Evolutionary conservation across 2,797 vertebrate species (phyloP), one percentile per base, ranked within the genome.

Genomic region (Gymnodraco acuticeps): DNA sequence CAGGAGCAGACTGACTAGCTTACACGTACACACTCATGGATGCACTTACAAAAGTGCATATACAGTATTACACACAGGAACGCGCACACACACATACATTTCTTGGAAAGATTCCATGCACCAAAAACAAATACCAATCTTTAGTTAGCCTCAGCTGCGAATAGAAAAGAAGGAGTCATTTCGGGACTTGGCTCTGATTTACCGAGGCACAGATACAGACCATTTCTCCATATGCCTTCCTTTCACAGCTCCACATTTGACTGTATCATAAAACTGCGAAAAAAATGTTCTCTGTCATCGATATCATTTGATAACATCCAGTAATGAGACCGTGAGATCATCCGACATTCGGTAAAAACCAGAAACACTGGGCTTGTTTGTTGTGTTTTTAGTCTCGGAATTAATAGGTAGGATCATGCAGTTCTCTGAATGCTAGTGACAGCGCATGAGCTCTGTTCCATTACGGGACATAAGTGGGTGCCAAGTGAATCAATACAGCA

Each of bases 101-200:
- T 94, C 93, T 94, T 95, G 94, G 92, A 94, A 93, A 81, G 90
- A 86, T 92, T 94, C 92, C 91, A 91, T 89, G 85, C 89, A 93
- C 92, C 92, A 93, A 94, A 94, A 94, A 94, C 93, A 93, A 95
- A 94, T 92, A 93, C 88, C 92, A 91, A 93, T 94, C 92, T 95
- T 91, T 92, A 93, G 92, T 92, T 93, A 89, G 92, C 89, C 90
- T 91, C 78, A 75, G 91, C 92, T 89, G 86, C 76, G 88, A 89
- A 93, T 84, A 89, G 89, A 90, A 87, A 87, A 89, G 76, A 87
- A 90, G 87, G 87, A 92, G 86, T 91, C 87, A 85, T 88, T 86
- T 86, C 75, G 84, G 91, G 89, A 91, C 84, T 83, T 85, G 92
- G 92, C 91, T 88, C 79, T 83, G 83, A 81, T 89, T 88, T 87